These are phyloP conservation scores for Morelia viridis DNA, from an alignment of 2,797 vertebrate species.

Conservation along the genomic window DNA sequence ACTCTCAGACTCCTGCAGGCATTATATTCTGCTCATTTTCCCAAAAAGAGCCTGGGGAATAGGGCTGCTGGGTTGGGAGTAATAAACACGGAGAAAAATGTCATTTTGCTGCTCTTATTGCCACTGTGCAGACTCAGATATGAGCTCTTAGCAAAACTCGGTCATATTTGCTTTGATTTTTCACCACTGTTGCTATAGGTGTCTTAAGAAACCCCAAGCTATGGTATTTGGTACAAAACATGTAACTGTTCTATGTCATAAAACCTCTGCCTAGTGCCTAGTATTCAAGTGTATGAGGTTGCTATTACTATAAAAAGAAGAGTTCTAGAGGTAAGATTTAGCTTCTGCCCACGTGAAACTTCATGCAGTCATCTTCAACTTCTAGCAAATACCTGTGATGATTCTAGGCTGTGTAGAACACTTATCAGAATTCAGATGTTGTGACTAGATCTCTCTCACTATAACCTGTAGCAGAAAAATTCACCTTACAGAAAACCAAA, in stretches of 20 bases:
- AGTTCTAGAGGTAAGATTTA: not conserved
- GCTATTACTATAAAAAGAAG: not conserved
- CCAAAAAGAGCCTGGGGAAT: not conserved
- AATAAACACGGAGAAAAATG: not conserved
- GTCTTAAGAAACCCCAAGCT: no score
- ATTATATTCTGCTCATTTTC: not conserved
- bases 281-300: not conserved
- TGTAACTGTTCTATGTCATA: not conserved
- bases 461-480: not conserved
- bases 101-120: not conserved
- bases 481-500: not conserved
- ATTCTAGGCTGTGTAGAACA: not conserved
- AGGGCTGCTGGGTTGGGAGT: not conserved
- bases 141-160: no score
- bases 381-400: not conserved
- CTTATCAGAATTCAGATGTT: not conserved
- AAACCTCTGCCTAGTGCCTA: not conserved
- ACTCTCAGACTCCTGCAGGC: not conserved
- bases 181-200: no score
- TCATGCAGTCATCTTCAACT: not conserved
- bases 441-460: not conserved
- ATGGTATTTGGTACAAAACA: no score
- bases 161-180: no score
- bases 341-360: not conserved
- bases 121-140: no score